Evolutionary conservation across 2,797 vertebrate genomes (phyloP), one percentile per base, ranked within the genome.

Genomic region (Scolopax rusticola): DNA sequence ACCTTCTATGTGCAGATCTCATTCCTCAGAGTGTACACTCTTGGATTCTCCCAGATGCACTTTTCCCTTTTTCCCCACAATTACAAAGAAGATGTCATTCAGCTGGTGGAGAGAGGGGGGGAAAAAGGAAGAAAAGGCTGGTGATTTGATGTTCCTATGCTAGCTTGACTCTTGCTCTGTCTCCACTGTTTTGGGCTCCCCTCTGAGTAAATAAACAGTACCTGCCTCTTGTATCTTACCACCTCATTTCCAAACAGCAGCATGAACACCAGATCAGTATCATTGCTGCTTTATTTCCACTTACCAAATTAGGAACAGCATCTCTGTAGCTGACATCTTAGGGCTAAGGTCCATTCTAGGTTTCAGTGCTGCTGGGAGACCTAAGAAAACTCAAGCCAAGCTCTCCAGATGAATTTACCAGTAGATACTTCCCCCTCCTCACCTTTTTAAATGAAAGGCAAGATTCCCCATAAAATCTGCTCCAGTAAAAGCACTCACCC

Each of bases 101-200:
- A n/a, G n/a, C 70, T 33, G 11, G 7, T n/a, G 15, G 41, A 91
- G 50, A 53, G 57, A 97, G 30, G 21, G 64, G 36, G 21, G 69
- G 15, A 70, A 70, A 84, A 92, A 68, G 78, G 86, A 96, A 96
- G 85, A 94, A 90, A 93, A 94, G 85, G 87, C 83, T 45, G 59
- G 70, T 12, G 65, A 85, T 84, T 40, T 24, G 82, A 69, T 87
- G 36, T 70, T 75, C 70, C 77, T 48, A 56, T 12, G 11, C 70
- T 19, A 53, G 40, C 13, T 89, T 80, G 81, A 71, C 78, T 71
- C 71, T 60, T 70, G 84, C 27, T 78, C 38, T n/a, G 9, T 21
- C 87, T 92, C 76, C 48, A 68, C 4, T 20, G 53, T 25, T 89
- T 78, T 54, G 53, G 43, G 28, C 27, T 89, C 27, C 41, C 38